These are phyloP conservation scores for Phrynosoma platyrhinos DNA, from an alignment of 2,113 vertebrate genomes.

Conservation along the genomic window DNA sequence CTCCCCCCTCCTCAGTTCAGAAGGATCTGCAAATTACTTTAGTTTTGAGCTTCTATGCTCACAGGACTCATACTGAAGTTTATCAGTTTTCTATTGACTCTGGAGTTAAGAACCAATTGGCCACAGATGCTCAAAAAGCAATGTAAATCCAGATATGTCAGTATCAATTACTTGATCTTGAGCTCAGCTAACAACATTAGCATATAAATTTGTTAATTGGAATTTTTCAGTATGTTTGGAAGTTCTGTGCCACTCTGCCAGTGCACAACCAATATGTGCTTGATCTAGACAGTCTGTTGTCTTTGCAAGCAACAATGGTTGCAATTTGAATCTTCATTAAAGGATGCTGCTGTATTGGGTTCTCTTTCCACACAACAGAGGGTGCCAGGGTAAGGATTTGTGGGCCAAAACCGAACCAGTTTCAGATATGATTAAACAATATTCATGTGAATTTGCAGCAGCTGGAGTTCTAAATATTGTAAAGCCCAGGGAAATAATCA, in stretches of 20 bases:
- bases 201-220: constrained; percentile 1
- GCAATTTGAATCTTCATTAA: neutral
- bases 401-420: neutral
- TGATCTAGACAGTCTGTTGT: neutral
- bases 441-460: neutral
- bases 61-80: neutral
- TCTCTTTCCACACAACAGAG: neutral
- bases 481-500: neutral
- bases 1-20: neutral
- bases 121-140: constrained; percentile 1
- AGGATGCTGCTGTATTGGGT: neutral
- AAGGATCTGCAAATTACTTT: constrained; percentile 3
- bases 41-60: neutral
- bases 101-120: constrained; percentile 14
- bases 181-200: constrained; percentile 6
- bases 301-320: neutral
- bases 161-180: constrained; percentile 6
- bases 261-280: neutral
- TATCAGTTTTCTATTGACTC: constrained; percentile 5
- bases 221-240: neutral
- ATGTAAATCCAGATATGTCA: constrained; percentile 15
- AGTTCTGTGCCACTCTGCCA: neutral
- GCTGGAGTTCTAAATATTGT: neutral
- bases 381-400: neutral
- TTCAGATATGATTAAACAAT: neutral